phyloP scores from a whole-genome alignment of 2,113 vertebrate genomes.

The Columba janthina region DNA sequence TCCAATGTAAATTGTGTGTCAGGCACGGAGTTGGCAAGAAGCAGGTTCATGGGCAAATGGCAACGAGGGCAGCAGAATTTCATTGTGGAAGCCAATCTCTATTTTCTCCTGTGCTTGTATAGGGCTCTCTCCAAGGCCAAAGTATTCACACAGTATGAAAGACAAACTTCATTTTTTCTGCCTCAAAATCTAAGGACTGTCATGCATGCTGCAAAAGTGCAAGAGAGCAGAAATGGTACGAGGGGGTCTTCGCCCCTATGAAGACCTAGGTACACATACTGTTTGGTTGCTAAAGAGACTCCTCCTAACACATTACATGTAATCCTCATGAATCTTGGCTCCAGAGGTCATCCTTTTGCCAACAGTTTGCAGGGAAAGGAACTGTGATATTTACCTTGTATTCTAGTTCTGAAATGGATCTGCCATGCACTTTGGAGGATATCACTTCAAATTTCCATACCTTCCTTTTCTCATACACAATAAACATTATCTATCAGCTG shows the following conservation, averaged over 20 bases:
- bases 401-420: not conserved
- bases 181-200: constrained; percentile 2
- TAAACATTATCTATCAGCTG: not conserved
- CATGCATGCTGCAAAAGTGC: not conserved
- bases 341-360: not conserved
- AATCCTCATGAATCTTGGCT: not conserved
- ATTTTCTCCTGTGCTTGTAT: not conserved
- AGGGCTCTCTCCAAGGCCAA: not conserved
- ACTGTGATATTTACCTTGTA: not conserved
- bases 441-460: not conserved
- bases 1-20: not conserved
- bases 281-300: not conserved
- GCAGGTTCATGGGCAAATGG: not conserved
- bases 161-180: not conserved
- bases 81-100: not conserved
- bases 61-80: not conserved
- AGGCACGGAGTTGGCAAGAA: not conserved
- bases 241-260: not conserved
- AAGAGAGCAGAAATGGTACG: not conserved
- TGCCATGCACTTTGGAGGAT: not conserved
- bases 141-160: not conserved
- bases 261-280: not conserved
- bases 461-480: not conserved
- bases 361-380: not conserved
- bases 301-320: accelerated